These are phyloP conservation scores for Drosophila subpulchrella DNA, from an alignment of 1,140 invertebrate species.

Conservation along the genomic window DNA sequence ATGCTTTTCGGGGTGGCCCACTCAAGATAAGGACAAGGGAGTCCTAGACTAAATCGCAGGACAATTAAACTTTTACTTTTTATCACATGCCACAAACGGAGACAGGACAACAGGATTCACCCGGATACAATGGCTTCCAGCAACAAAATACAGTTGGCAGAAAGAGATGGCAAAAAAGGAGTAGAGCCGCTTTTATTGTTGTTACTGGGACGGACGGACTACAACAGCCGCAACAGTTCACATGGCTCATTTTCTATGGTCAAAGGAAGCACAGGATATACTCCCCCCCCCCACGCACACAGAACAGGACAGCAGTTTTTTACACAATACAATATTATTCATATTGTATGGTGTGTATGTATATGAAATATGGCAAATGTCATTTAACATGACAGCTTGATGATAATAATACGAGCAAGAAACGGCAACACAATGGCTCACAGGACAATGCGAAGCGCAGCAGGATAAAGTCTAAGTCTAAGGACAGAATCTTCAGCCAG, in stretches of 20 bases:
- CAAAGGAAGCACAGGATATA: slow-evolving; percentile 67
- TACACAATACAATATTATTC: slow-evolving; percentile 49
- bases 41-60: slow-evolving; percentile 55
- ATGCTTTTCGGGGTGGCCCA: slow-evolving; percentile 3
- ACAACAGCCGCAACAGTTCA: slow-evolving; percentile 75
- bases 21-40: slow-evolving; percentile 37
- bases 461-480: slow-evolving; percentile 36
- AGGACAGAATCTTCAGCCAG: slow-evolving; percentile 37
- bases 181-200: slow-evolving; percentile 38
- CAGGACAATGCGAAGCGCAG: slow-evolving; percentile 49
- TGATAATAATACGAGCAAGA: slow-evolving; percentile 74
- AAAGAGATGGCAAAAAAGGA: slow-evolving; percentile 15
- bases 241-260: slow-evolving; percentile 79
- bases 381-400: slow-evolving; percentile 84
- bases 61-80: slow-evolving; percentile 75
- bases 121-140: slow-evolving; percentile 45
- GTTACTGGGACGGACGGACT: slow-evolving; percentile 11
- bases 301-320: slow-evolving; percentile 35
- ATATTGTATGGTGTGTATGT: slow-evolving; percentile 49
- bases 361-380: slow-evolving; percentile 84
- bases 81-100: slow-evolving; percentile 75
- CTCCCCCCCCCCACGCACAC: slow-evolving; percentile 1
- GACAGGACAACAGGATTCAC: slow-evolving; percentile 55
- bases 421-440: slow-evolving; percentile 35
- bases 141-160: slow-evolving; percentile 27